Conservation (phyloP, 1,140 invertebrate genomes). For the Ceratitis capitata region DNA sequence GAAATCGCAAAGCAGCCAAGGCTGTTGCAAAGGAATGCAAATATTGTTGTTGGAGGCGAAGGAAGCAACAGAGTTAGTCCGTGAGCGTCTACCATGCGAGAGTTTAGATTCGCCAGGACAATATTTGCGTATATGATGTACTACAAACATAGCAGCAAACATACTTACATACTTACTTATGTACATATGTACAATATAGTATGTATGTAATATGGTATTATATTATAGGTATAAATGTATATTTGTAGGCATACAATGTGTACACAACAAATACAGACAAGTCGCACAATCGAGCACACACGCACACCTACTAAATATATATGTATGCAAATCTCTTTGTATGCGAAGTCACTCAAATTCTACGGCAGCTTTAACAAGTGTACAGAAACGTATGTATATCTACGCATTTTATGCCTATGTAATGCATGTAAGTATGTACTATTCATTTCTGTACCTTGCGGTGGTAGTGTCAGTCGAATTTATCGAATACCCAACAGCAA, state of each 20-base stretch:
- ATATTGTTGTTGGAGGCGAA: neutral
- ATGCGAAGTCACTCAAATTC: neutral
- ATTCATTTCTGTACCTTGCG: no score
- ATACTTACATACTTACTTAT: neutral
- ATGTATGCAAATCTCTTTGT: neutral
- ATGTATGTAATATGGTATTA: neutral
- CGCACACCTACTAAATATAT: neutral
- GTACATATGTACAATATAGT: no score
- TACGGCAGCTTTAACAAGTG: no score
- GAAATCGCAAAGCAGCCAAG: neutral
- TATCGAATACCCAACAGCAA: slow-evolving; percentile 24
- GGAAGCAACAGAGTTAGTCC: neutral
- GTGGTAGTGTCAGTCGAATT: slow-evolving; percentile 1
- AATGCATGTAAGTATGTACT: neutral
- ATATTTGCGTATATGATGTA: slow-evolving; percentile 30
- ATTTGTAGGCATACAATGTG: neutral
- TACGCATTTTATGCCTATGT: no score
- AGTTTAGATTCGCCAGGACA: neutral
- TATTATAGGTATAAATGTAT: no score
- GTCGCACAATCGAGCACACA: neutral
- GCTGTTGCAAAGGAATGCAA: neutral
- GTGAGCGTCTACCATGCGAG: no score
- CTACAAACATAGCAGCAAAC: neutral
- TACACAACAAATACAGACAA: slow-evolving; percentile 24
- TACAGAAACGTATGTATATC: no score